A percentile compares a stretch with the other conserved stretches of the same genome.
phyloP scores from a whole-genome alignment of 2,797 vertebrate species.

The Eospalax fontanierii region DNA sequence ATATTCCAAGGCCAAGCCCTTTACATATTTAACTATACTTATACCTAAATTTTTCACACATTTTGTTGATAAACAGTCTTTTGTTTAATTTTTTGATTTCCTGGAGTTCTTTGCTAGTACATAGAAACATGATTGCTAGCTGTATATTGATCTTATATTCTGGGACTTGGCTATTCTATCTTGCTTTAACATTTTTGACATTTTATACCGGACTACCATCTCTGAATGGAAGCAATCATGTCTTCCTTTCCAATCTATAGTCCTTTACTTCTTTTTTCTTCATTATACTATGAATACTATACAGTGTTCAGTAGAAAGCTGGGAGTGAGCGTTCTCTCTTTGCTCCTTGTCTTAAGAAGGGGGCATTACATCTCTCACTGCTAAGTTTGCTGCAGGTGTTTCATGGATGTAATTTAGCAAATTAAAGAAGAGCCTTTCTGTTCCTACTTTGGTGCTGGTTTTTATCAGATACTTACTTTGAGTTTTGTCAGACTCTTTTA shows the following conservation, averaged over 20 bases:
- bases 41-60: background rate
- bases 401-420: background rate
- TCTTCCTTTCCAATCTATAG: constrained; percentile 2
- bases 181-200: background rate
- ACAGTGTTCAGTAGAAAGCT: background rate
- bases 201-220: background rate
- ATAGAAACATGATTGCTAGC: background rate
- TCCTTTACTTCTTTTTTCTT: constrained; percentile 3
- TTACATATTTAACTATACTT: background rate
- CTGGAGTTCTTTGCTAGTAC: background rate
- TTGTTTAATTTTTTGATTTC: background rate
- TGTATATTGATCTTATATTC: background rate
- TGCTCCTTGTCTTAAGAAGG: background rate
- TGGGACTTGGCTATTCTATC: background rate
- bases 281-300: background rate
- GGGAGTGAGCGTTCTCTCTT: background rate
- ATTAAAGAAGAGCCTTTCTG: background rate
- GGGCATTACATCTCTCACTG: background rate
- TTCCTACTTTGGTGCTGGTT: background rate
- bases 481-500: background rate
- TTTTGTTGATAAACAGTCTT: background rate
- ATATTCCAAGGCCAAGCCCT: background rate
- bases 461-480: constrained; percentile 25
- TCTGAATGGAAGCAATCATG: background rate
- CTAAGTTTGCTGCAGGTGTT: constrained; percentile 1